Evolutionary conservation across 2,888 invertebrate genomes (phyloP).

Genomic region (Agrenia bidenticulata): DNA sequence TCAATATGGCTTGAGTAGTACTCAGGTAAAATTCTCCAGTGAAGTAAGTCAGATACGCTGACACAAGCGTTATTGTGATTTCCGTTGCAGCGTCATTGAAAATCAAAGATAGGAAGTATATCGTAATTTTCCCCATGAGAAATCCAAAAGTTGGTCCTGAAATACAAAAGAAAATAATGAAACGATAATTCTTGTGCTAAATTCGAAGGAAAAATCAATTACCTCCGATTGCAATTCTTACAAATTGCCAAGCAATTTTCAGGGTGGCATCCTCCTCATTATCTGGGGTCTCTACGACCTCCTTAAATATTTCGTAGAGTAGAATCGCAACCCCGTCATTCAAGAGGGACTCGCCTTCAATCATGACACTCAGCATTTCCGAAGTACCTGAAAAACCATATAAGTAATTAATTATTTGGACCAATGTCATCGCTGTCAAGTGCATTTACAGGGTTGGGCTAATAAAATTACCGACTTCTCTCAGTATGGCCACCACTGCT

Average conservation of each 20-base stretch:
- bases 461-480: slow-evolving; percentile 55
- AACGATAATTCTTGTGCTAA: too few relatives aligned
- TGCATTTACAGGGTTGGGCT: neutral
- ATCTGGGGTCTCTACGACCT: slow-evolving; percentile 37
- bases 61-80: slow-evolving; percentile 57
- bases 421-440: neutral
- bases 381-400: slow-evolving; percentile 35
- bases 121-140: slow-evolving; percentile 56
- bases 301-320: slow-evolving; percentile 54
- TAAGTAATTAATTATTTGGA: neutral
- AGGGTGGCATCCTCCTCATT: slow-evolving; percentile 13
- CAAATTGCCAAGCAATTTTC: slow-evolving; percentile 50
- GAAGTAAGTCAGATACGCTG: slow-evolving; percentile 58
- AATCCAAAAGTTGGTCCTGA: slow-evolving; percentile 57
- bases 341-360: slow-evolving; percentile 59
- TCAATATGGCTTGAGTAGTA: slow-evolving; percentile 9
- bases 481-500: slow-evolving; percentile 58
- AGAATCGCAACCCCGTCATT: slow-evolving; percentile 60
- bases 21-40: slow-evolving; percentile 52
- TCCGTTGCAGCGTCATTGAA: slow-evolving; percentile 58
- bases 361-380: slow-evolving; percentile 55
- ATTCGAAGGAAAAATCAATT: too few relatives aligned
- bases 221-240: slow-evolving; percentile 54
- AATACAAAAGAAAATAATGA: too few relatives aligned
- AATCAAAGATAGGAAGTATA: slow-evolving; percentile 56